Base-by-base conservation (phyloP, 2,888 invertebrate species). In the Hemaris fuciformis region DNA sequence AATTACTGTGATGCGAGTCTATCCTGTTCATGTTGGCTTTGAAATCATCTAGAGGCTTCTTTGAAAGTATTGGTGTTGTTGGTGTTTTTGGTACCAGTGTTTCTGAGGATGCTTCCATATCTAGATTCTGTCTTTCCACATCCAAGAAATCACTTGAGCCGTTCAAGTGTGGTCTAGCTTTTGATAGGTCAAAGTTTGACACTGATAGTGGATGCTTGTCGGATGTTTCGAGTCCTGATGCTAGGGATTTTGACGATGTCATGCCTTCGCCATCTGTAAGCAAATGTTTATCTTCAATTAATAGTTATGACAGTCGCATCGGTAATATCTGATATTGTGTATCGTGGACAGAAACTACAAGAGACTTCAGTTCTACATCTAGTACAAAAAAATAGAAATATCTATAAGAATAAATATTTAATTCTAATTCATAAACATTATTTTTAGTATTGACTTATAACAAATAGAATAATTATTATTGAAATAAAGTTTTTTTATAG, bases 21-120 rank as follows among this genome's bases (percentile, higher is more conserved):
- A 93, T 91, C 61, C 93, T 82, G 59, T 93, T 93, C 70, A 93
- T 93, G 61, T 93, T 93, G 1, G 93, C 93, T 68, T 93, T 93
- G 0, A 87, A 75, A 4, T 91, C 91, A 3, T 89, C 87, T 13
- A 71, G 62, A 0, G 77, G 67, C 0, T 77, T 68, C 56, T 79
- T 80, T 0, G 72, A 62, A 1, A 75, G 67, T 5, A 71, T 67
- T 0, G 66, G 57, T 1, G 73, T 41, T 8, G 42, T 67, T 0
- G 75, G 75, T 0, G 74, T 38, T 1, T 46, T 68, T 1, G 76
- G 76, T 0, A 79, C 76, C 22, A 81, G 57, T 0, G 83, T 79
- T 1, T 85, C 84, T 0, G 70, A 60, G 0, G 81, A 80, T 0
- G 66, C 74, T 53, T 84, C 82, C 2, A 73, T 70, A 38, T 84